phyloP scores from a whole-genome alignment of 2,888 invertebrate species.

The Tanytarsus gracilentus region DNA sequence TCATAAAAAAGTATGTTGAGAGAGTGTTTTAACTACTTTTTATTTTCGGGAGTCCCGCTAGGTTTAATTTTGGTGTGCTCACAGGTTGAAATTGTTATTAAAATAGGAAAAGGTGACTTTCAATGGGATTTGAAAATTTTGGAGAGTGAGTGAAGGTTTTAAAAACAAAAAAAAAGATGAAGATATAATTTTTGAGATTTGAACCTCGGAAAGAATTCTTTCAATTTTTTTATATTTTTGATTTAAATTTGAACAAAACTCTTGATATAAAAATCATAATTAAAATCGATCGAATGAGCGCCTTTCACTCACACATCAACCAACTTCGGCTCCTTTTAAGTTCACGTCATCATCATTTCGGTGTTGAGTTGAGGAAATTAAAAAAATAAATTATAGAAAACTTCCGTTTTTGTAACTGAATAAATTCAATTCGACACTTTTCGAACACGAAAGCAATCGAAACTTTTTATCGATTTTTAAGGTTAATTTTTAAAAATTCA shows the following conservation, averaged over 20 bases:
- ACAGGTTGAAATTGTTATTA: no score
- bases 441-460: not conserved
- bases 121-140: no score
- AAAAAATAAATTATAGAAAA: slow-evolving; percentile 1
- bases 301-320: slow-evolving; percentile 17
- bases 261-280: slow-evolving; percentile 13
- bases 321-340: not conserved
- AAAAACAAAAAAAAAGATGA: no score
- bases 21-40: no score
- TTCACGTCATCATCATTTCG: not conserved
- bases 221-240: not conserved
- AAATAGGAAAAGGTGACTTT: no score
- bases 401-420: not conserved
- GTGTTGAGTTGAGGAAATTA: not conserved
- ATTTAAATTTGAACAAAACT: not conserved
- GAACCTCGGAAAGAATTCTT: not conserved
- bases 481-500: not conserved
- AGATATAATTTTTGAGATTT: no score
- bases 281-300: slow-evolving; percentile 21
- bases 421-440: not conserved
- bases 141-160: no score
- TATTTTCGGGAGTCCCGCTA: no score
- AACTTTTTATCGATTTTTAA: no score
- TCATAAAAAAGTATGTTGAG: no score
- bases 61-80: no score